phyloP scores from a whole-genome alignment of 53 echinoderm and acorn worm genomes.

The Patiria pectinifera region DNA sequence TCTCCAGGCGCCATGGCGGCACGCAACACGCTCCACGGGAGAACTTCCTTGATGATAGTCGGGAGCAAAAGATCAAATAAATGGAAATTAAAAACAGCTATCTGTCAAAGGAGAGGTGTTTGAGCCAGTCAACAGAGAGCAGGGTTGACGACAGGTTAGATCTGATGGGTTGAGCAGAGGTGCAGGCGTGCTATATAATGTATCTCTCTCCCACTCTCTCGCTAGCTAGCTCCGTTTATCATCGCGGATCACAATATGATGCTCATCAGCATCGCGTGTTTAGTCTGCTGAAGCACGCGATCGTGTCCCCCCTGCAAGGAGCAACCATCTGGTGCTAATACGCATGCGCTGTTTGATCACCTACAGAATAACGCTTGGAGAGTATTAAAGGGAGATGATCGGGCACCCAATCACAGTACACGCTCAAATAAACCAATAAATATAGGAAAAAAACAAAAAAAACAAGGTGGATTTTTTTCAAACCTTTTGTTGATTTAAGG shows the following conservation, averaged over 20 bases:
- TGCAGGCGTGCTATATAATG: not conserved
- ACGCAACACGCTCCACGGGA: not conserved
- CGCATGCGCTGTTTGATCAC: slow-evolving; percentile 7
- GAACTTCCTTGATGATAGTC: not conserved
- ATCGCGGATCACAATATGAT: not conserved
- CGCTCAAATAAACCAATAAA: not conserved
- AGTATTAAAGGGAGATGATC: not conserved
- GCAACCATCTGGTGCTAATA: not conserved
- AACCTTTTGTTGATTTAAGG: too few relatives aligned
- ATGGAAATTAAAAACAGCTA: not conserved
- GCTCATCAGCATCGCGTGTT: not conserved
- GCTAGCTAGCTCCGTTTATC: not conserved
- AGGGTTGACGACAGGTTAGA: not conserved
- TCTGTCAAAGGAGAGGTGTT: not conserved
- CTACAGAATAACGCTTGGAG: not conserved
- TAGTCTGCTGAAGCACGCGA: too few relatives aligned
- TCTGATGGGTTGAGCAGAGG: not conserved
- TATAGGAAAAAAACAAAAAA: too few relatives aligned
- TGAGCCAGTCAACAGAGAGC: not conserved
- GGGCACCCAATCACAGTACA: not conserved
- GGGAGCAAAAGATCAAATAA: not conserved
- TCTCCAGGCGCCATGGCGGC: not conserved
- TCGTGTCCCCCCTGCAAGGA: too few relatives aligned
- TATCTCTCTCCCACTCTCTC: not conserved
- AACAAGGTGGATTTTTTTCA: too few relatives aligned